Conservation (phyloP, 2,888 invertebrate genomes). For the Drosophila conformis region DNA sequence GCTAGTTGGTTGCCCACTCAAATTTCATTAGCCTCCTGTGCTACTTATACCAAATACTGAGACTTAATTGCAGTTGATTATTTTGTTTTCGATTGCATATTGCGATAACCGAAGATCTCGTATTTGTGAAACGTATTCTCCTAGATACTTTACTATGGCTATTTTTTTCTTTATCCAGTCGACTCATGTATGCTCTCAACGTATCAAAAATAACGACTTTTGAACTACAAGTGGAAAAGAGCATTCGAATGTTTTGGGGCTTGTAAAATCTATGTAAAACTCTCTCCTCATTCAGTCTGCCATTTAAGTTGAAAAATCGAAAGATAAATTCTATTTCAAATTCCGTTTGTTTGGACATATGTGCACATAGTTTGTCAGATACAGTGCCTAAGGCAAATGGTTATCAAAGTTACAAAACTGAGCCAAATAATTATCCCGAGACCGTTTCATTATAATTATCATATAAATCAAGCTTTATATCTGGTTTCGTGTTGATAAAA, state of each 20-base stretch:
- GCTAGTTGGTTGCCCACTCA: constrained; percentile 53
- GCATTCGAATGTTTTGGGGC: not conserved
- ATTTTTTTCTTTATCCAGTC: not conserved
- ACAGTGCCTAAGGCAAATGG: not conserved
- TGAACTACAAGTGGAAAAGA: too few species aligned
- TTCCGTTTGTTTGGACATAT: not conserved
- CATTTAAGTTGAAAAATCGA: not conserved
- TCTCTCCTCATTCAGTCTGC: not conserved
- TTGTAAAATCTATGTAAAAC: not conserved
- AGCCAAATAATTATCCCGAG: not conserved
- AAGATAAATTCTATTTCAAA: not conserved
- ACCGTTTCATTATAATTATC: not conserved
- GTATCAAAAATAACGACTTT: not conserved
- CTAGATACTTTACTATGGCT: not conserved
- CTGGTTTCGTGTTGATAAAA: not conserved
- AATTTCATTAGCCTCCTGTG: constrained; percentile 70
- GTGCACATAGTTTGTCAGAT: not conserved
- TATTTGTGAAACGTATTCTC: constrained; percentile 7
- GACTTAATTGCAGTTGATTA: constrained; percentile 56
- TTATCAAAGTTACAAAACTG: not conserved
- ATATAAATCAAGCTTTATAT: not conserved
- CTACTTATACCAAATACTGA: constrained; percentile 53
- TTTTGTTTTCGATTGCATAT: constrained; percentile 49
- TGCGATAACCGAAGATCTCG: constrained; percentile 32
- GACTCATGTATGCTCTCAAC: not conserved